Percentiles rank a stretch among this genome's conserved stretches.
phyloP scores from a whole-genome alignment of 2,888 invertebrate species.

The Synergus gifuensis region DNA sequence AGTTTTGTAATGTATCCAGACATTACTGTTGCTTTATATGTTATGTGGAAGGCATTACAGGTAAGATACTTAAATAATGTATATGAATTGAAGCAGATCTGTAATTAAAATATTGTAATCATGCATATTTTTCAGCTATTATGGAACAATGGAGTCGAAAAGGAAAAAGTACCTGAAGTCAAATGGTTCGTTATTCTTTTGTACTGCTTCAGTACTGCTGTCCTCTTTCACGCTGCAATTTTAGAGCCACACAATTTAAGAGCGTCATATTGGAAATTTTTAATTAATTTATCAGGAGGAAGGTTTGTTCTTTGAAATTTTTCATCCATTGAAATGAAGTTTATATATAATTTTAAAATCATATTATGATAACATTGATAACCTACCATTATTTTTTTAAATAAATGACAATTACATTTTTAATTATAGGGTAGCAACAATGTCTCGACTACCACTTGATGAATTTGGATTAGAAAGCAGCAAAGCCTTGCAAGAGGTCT shows the following conservation, averaged over 20 bases:
- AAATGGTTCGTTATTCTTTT: slow-evolving; percentile 85
- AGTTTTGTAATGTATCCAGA: slow-evolving; percentile 87
- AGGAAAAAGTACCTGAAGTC: slow-evolving; percentile 83
- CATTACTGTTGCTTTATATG: slow-evolving; percentile 88
- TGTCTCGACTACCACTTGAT: slow-evolving; percentile 81
- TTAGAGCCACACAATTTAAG: slow-evolving; percentile 88
- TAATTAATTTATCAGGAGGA: slow-evolving; percentile 86
- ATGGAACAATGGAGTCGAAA: slow-evolving; percentile 85
- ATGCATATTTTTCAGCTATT: slow-evolving; percentile 79
- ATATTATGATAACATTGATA: not conserved
- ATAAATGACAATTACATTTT: not conserved
- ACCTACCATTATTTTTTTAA: slow-evolving; percentile 6
- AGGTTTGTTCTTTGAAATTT: slow-evolving; percentile 76
- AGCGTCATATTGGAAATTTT: slow-evolving; percentile 90
- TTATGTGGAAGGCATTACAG: slow-evolving; percentile 90
- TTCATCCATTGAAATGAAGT: not conserved
- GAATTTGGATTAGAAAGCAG: slow-evolving; percentile 82
- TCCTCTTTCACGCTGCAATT: slow-evolving; percentile 88
- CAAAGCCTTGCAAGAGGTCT: slow-evolving; percentile 77
- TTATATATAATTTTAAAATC: slow-evolving; percentile 42
- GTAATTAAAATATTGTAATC: not conserved
- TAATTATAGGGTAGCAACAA: slow-evolving; percentile 80
- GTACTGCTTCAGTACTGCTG: slow-evolving; percentile 88
- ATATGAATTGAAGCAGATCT: too few relatives aligned
- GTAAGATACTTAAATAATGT: slow-evolving; percentile 75